Evolutionary conservation across 2,888 invertebrate species (phyloP), one percentile per base, ranked within the genome.

Genomic region (Drosophila niveifrons): DNA sequence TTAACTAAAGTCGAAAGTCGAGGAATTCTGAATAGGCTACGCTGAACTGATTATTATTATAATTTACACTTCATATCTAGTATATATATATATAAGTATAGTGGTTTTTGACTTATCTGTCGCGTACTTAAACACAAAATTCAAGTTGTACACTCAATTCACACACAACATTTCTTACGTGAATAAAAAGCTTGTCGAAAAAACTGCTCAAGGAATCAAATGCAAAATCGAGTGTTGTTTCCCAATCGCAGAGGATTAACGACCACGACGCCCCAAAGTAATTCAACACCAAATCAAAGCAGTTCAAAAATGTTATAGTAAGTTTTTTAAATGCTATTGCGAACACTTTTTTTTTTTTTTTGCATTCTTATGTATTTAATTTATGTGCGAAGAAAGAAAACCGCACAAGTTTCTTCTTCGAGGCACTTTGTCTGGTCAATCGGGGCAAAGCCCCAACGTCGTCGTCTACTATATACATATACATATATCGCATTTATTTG

Each of bases 291-390:
- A 44, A 43, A 56, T 31, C 13, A 10, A 36, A 47, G 47, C 23
- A 23, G 13, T 10, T 28, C 39, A 6, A 58, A 48, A 39, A 58
- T 58, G 58, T 50, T 58, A 11, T 58, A 58, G 58, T 58, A 58
- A 58, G 58, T 58, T 58, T 15, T 13, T 31, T 34, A n/a, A n/a
- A 11, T 17, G 28, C n/a, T 8, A n/a, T 18, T 17, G n/a, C 9
- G 23, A 23, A 23, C 31, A 13, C n/a, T 8, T 47, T 34, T 23
- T 44, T 28, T 34, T n/a, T 56, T 47, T 47, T 15, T 17, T 10
- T 13, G 13, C 53, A 44, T 43, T 55, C 31, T 17, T 28, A 34
- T 50, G 2, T 39, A 29, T 58, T 39, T 41, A 17, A 11, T 15
- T 13, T 36, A 1, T 47, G 44, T 56, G 34, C 34, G 28, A 29